A percentile compares a stretch with the other conserved stretches of the same genome.
phyloP scores from a whole-genome alignment of 2,888 invertebrate genomes.

The Frankliniella intonsa region DNA sequence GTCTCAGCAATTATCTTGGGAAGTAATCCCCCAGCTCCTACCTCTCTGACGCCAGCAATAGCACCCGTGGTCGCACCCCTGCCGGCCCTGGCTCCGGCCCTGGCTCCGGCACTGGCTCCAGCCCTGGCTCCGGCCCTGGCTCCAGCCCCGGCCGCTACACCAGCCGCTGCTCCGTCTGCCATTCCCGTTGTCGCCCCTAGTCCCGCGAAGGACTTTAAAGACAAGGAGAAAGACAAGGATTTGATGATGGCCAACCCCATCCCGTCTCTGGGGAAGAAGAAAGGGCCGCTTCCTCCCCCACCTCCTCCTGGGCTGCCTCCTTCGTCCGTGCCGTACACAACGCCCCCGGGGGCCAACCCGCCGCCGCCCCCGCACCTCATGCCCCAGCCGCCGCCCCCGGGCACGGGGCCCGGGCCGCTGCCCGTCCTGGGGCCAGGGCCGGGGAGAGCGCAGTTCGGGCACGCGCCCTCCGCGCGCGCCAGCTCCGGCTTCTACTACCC shows the following conservation, averaged over 20 bases:
- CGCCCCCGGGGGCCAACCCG: not conserved
- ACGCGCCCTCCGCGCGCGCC: too few species aligned
- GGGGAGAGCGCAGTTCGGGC: not conserved
- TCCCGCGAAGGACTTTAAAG: not conserved
- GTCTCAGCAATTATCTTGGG: too few species aligned
- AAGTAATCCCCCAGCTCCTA: too few species aligned
- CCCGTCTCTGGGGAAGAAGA: slow-evolving; percentile 4
- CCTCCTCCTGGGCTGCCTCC: slow-evolving; percentile 31
- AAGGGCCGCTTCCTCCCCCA: slow-evolving; percentile 29
- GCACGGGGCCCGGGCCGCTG: not conserved
- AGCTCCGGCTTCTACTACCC: slow-evolving; percentile 7
- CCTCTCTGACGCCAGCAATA: not conserved
- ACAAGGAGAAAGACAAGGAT: not conserved
- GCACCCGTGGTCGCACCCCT: not conserved
- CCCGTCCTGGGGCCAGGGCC: not conserved
- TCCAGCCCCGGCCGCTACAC: not conserved
- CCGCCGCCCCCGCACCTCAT: slow-evolving; percentile 8
- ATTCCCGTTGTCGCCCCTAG: not conserved
- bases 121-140: slow-evolving; percentile 2
- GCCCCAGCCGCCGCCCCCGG: slow-evolving; percentile 5
- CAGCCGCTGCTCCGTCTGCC: not conserved
- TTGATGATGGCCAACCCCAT: not conserved
- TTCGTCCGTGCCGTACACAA: slow-evolving; percentile 7
- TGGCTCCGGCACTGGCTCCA: not conserved
- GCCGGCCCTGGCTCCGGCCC: not conserved